A percentile compares a stretch with the other conserved stretches of the same genome.
Conservation (phyloP, 2,888 invertebrate genomes). For the Cenopis cana region DNA sequence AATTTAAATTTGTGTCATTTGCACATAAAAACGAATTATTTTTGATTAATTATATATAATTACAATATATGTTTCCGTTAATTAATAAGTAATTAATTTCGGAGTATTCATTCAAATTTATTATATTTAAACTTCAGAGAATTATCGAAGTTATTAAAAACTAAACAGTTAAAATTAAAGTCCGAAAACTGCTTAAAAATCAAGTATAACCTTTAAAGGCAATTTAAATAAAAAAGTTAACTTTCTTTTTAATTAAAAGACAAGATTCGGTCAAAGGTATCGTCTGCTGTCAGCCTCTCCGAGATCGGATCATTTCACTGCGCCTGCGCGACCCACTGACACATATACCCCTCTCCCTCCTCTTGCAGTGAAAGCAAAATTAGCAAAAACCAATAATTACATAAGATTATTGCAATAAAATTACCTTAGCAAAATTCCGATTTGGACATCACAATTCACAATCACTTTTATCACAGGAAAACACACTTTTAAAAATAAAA, state of each 20-base stretch:
- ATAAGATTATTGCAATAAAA: slow-evolving; percentile 61
- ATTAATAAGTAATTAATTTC: no score
- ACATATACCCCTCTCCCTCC: slow-evolving; percentile 55
- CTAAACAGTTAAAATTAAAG: background rate
- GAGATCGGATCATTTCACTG: slow-evolving; percentile 56
- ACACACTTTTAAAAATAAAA: slow-evolving; percentile 47
- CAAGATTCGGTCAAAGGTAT: slow-evolving; percentile 22
- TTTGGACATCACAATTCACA: slow-evolving; percentile 26
- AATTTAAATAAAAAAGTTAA: slow-evolving; percentile 22
- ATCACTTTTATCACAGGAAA: slow-evolving; percentile 21
- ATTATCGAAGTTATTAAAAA: no score
- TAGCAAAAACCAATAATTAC: slow-evolving; percentile 64
- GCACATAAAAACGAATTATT: no score
- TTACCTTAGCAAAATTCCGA: slow-evolving; percentile 48
- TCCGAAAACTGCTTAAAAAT: background rate
- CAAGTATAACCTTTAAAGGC: background rate
- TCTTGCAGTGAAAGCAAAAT: slow-evolving; percentile 66
- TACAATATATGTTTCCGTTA: no score
- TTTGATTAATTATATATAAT: no score
- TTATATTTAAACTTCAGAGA: no score
- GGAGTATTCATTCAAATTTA: no score
- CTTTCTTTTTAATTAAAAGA: slow-evolving; percentile 30
- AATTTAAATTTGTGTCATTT: no score
- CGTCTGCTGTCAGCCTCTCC: slow-evolving; percentile 53
- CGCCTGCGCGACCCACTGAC: slow-evolving; percentile 61